Evolutionary conservation across 2,888 invertebrate species (phyloP), one percentile per base, ranked within the genome.

Genomic region (Therioaphis trifolii): DNA sequence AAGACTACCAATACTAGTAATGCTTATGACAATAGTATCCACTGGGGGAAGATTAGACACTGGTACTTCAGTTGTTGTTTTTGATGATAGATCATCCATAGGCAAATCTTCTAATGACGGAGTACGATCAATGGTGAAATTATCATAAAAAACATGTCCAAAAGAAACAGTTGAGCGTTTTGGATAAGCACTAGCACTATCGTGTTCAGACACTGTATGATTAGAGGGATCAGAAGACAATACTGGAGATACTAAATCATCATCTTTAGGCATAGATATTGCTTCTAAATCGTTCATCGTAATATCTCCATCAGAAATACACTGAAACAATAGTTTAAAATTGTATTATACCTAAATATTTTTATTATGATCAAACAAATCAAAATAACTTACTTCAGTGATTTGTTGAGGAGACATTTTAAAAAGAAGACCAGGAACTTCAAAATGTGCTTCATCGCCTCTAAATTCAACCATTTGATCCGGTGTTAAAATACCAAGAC

Each of bases 1-100:
- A 86, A 96, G 91, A 89, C 96, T 97, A 43, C 95, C 95, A 85
- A 95, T 95, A 88, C 96, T 95, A n/a, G 95, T 95, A 24, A 95
- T 94, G 87, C 95, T 95, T 2, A 95, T 95, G 27, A 95, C 93
- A 87, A 95, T 95, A 88, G 68, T 69, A 86, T 91, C 93, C 9
- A 92, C 92, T 15, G 93, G 85, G 24, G 85, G 80, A 84, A 76
- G 84, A 72, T 52, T 85, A 76, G 69, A 79, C 74, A 55, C 63
- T 84, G 72, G 78, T 78, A 63, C 68, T 69, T 85, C 80, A 55
- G 85, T 63, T 69, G 84, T 85, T 29, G 85, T 84, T 52, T 78
- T 85, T 7, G 85, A 84, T 4, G 84, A 84, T 24, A 79, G 68
- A 61, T 87, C 87, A n/a, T 95, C 95, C 55, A 95, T 89, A 0